Evolutionary conservation across 2,888 invertebrate genomes (phyloP).

Genomic region (Philaethria dido): DNA sequence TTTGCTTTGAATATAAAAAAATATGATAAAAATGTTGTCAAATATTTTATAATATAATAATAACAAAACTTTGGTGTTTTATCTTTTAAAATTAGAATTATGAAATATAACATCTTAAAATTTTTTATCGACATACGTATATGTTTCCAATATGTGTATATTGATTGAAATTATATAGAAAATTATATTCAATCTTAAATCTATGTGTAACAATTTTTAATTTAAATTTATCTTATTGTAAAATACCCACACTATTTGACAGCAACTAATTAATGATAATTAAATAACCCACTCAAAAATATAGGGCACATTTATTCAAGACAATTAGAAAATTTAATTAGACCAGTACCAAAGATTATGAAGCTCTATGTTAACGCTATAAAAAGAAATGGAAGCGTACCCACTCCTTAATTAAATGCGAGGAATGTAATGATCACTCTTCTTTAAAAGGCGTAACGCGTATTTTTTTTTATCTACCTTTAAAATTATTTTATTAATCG

Average conservation of each 20-base stretch:
- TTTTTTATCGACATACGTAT: no score
- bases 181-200: no score
- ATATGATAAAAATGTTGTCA: no score
- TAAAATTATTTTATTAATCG: no score
- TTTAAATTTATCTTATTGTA: no score
- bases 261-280: background rate
- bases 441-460: background rate
- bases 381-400: constrained; percentile 16
- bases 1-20: background rate
- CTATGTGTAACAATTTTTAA: no score
- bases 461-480: background rate
- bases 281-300: background rate
- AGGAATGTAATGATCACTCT: constrained; percentile 17
- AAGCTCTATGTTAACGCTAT: constrained; percentile 21
- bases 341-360: constrained; percentile 14
- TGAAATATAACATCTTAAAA: no score
- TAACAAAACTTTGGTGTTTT: no score
- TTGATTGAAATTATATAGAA: no score
- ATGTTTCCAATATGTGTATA: no score
- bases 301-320: background rate
- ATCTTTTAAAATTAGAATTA: no score
- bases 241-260: background rate
- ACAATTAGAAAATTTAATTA: constrained; percentile 13
- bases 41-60: no score
- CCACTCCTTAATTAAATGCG: constrained; percentile 20